Percentiles rank a stretch among this genome's conserved stretches.
Evolutionary conservation across 2,888 invertebrate genomes (phyloP).

Genomic region (Spilosoma lubricipeda): DNA sequence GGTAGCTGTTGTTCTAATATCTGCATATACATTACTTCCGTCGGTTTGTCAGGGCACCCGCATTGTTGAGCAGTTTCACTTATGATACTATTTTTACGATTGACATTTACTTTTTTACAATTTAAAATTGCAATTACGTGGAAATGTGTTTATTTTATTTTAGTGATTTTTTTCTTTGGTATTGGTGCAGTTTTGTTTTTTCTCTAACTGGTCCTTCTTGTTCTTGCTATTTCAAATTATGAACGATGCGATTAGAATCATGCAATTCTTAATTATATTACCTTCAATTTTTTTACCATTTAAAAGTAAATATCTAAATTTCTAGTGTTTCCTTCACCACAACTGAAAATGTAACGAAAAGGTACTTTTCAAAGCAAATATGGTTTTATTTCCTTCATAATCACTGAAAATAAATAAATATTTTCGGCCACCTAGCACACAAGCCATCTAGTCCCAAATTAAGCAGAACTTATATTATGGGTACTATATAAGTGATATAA

Average conservation of each 20-base stretch:
- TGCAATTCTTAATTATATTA: background rate
- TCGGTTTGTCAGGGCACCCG: slow-evolving; percentile 77
- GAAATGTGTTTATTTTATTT: background rate
- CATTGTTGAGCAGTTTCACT: slow-evolving; percentile 70
- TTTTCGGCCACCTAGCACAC: too few species aligned
- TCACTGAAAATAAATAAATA: background rate
- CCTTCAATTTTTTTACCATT: background rate
- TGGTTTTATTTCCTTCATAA: too few species aligned
- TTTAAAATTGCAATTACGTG: background rate
- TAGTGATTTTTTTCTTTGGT: background rate
- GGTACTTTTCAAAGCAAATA: too few species aligned
- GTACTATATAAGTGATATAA: too few species aligned
- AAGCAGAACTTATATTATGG: too few species aligned
- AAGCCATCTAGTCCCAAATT: too few species aligned
- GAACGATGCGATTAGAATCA: too few species aligned
- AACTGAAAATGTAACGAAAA: background rate
- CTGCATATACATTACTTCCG: slow-evolving; percentile 76
- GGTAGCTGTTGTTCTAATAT: slow-evolving; percentile 70
- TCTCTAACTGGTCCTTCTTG: too few species aligned
- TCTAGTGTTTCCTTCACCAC: background rate
- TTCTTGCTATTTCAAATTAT: background rate
- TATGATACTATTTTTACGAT: slow-evolving; percentile 60
- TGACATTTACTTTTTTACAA: slow-evolving; percentile 32
- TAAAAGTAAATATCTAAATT: background rate
- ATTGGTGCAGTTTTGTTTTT: background rate